These are phyloP conservation scores for Taxidea taxus DNA, from an alignment of 2,113 vertebrate genomes.

Conservation along the genomic window DNA sequence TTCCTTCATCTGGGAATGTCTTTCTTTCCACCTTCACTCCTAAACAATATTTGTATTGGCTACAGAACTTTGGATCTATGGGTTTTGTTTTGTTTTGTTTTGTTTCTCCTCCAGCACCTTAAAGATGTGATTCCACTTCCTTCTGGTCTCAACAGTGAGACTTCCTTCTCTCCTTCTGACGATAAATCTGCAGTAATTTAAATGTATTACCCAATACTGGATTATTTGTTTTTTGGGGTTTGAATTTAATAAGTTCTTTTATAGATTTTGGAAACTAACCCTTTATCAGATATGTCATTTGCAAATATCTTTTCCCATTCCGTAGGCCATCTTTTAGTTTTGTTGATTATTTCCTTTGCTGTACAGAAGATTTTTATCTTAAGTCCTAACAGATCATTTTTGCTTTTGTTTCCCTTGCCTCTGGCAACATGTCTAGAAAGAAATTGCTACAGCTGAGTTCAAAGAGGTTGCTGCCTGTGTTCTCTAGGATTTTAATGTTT, in stretches of 20 bases:
- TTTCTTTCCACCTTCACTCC: background rate
- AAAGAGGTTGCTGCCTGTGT: background rate
- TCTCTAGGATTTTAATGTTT: background rate
- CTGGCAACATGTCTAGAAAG: background rate
- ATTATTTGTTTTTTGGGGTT: background rate
- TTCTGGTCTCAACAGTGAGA: background rate
- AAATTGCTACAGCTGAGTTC: background rate
- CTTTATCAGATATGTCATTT: background rate
- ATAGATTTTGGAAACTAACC: background rate
- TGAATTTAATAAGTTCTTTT: background rate
- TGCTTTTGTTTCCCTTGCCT: background rate
- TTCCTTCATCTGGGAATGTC: background rate
- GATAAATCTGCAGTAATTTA: background rate
- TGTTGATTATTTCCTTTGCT: background rate
- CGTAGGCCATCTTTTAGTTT: background rate
- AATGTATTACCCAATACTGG: background rate
- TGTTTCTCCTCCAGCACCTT: background rate
- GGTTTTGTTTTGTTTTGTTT: too few species aligned
- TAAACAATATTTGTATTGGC: background rate
- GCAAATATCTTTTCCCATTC: background rate
- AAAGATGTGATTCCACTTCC: background rate
- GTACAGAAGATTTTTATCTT: background rate
- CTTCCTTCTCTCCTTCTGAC: background rate
- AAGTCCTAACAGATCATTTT: background rate
- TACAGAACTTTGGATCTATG: background rate